Base-by-base conservation (phyloP, 2,797 vertebrate genomes). In the Sparidentex hasta region DNA sequence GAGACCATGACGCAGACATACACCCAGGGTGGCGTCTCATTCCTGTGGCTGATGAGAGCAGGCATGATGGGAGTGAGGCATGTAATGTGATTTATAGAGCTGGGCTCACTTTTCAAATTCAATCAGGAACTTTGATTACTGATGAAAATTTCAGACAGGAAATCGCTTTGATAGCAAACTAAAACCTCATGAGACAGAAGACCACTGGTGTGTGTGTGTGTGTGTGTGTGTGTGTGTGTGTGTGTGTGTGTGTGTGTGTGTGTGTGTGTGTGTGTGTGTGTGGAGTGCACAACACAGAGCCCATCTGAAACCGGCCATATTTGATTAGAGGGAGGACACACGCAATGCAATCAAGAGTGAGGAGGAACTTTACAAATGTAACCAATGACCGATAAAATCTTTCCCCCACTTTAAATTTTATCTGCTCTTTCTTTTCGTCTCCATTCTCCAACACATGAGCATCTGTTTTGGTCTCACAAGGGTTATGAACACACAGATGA, bases 61-160 rank as follows among this genome's bases (percentile, higher is more conserved):
- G 70, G 85, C 88, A 85, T 89, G 92, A 93, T 92, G 86, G 81
- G 90, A 93, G 84, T 84, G 88, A 93, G 90, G 92, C 93, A 93
- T 94, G 91, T 94, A 94, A 95, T 95, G 90, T 92, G 91, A 95
- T 95, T 95, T 94, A 93, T 91, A 78, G 90, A 92, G 89, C 85
- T 23, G 78, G 90, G 88, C 91, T 95, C 92, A 92, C 90, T 94
- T 93, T 93, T 93, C 90, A 94, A 93, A 95, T 94, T 94, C 91
- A 95, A 96, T 94, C 90, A 94, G 92, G 93, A 94, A 93, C 93
- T 94, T 93, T 94, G 93, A 96, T 95, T 92, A 90, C 94, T 93
- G 91, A 95, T 93, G 91, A 93, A 93, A 93, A 93, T 93, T 92
- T 94, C 91, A 94, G 90, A 93, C 91, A 92, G 94, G 94, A 95